Evolutionary conservation across 2,797 vertebrate genomes (phyloP).

Genomic region (Pipistrellus kuhlii): DNA sequence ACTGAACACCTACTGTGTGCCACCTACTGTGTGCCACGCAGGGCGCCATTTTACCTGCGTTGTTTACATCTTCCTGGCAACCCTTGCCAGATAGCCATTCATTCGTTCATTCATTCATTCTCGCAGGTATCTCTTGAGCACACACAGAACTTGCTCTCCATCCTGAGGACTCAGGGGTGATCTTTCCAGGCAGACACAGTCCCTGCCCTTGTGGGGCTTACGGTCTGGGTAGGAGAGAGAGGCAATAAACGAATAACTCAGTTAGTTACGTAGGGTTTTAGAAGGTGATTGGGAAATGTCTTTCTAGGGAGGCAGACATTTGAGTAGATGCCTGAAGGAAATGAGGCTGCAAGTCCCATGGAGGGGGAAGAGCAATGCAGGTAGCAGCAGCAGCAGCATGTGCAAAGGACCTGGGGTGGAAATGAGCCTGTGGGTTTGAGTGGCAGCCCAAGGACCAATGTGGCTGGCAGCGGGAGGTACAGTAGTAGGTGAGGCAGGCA

Average conservation of each 20-base stretch:
- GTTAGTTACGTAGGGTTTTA: accelerated
- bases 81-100: not conserved
- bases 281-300: too few relatives aligned
- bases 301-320: not conserved
- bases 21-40: not conserved
- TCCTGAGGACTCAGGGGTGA: not conserved
- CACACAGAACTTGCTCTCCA: not conserved
- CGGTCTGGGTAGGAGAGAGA: not conserved
- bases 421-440: too few relatives aligned
- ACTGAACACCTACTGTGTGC: not conserved
- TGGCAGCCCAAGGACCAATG: not conserved
- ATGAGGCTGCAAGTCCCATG: not conserved
- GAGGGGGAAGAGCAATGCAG: not conserved
- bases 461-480: not conserved
- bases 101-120: not conserved
- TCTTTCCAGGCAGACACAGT: not conserved
- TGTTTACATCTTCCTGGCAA: not conserved
- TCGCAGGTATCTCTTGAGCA: not conserved
- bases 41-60: accelerated
- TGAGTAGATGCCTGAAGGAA: not conserved
- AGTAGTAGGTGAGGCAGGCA: not conserved
- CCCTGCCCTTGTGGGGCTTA: not conserved
- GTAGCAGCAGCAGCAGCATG: not conserved
- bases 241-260: not conserved
- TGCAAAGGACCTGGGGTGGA: conserved; percentile 27